Conservation (phyloP, 2,113 vertebrate genomes). For the Cheilinus undulatus region DNA sequence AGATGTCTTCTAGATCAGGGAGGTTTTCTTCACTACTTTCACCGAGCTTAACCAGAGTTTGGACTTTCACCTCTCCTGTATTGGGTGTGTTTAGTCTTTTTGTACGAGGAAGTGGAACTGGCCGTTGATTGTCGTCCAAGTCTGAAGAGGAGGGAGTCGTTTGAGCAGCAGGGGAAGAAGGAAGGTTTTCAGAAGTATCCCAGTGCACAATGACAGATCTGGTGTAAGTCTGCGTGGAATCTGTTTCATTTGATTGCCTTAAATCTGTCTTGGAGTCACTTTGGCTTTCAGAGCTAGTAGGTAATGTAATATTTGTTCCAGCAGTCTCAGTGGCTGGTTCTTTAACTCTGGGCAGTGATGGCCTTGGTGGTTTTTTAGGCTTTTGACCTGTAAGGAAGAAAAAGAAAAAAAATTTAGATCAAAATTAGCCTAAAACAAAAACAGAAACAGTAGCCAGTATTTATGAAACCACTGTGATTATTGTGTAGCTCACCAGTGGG, state of each 20-base stretch:
- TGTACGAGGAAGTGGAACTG: slow-evolving; percentile 91
- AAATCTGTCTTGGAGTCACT: slow-evolving; percentile 51
- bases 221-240: slow-evolving; percentile 38
- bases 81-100: slow-evolving; percentile 84
- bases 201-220: slow-evolving; percentile 68
- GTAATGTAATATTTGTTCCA: slow-evolving; percentile 11
- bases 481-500: slow-evolving; percentile 67
- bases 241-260: slow-evolving; percentile 72
- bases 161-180: slow-evolving; percentile 23
- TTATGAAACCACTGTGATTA: background rate
- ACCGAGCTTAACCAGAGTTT: slow-evolving; percentile 67
- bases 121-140: slow-evolving; percentile 62
- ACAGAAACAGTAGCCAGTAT: background rate
- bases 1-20: slow-evolving; percentile 12
- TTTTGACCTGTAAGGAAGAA: slow-evolving; percentile 76
- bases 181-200: slow-evolving; percentile 17
- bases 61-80: slow-evolving; percentile 77
- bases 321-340: slow-evolving; percentile 73
- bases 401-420: background rate
- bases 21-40: slow-evolving; percentile 60
- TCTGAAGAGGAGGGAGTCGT: slow-evolving; percentile 5
- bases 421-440: too few relatives aligned
- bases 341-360: slow-evolving; percentile 72
- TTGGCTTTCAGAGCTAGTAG: slow-evolving; percentile 14
- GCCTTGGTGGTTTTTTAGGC: slow-evolving; percentile 87